phyloP scores from a whole-genome alignment of 2,888 invertebrate species.

The Listrodromus nycthemerus region DNA sequence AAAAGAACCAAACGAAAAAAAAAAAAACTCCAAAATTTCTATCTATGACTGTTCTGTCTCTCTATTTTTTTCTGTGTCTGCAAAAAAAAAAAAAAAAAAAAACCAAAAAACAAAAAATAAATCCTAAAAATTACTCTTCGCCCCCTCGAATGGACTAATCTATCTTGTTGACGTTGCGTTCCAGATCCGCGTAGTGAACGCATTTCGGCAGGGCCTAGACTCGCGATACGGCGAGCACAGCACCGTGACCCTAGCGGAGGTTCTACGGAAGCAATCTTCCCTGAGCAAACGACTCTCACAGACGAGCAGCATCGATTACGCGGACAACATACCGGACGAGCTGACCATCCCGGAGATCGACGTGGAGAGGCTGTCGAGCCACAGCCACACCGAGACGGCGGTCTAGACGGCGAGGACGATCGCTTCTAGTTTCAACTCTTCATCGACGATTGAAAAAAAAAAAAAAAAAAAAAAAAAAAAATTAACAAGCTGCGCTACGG shows the following conservation, averaged over 20 bases:
- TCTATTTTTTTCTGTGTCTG: constrained; percentile 23
- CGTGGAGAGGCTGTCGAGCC: constrained; percentile 95
- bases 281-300: constrained; percentile 96
- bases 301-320: constrained; percentile 96
- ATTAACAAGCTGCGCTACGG: constrained; percentile 24
- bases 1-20: neutral
- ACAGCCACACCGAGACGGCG: constrained; percentile 97
- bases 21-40: constrained; percentile 10
- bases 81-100: constrained; percentile 22
- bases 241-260: constrained; percentile 96
- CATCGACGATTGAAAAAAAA: constrained; percentile 19
- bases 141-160: constrained; percentile 45
- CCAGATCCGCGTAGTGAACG: constrained; percentile 99
- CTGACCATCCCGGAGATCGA: constrained; percentile 96
- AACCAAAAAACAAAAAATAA: constrained; percentile 8
- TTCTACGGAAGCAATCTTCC: constrained; percentile 96
- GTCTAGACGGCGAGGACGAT: constrained; percentile 87
- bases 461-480: neutral
- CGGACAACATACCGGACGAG: constrained; percentile 94
- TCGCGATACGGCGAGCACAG: constrained; percentile 96
- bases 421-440: constrained; percentile 29
- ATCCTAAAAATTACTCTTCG: neutral
- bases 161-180: constrained; percentile 81
- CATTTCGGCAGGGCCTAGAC: constrained; percentile 99
- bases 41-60: constrained; percentile 3